Evolutionary conservation across 1,140 invertebrate species (phyloP).

Genomic region (Schlechtendalia chinensis): DNA sequence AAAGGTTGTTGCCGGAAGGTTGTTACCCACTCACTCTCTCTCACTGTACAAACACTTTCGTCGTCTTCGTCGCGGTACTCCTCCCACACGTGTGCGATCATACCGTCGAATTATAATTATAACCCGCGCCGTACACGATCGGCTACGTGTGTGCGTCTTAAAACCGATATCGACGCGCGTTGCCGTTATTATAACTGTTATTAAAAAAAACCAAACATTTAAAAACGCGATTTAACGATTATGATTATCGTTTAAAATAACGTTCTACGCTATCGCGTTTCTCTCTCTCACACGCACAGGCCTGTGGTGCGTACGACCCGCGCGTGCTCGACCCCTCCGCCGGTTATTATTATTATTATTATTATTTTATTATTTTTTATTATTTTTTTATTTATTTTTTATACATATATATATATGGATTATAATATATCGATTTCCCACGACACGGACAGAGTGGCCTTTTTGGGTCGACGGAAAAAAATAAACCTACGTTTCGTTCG

Average conservation of each 20-base stretch:
- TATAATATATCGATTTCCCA: slow-evolving; percentile 19
- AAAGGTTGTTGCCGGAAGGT: too few relatives aligned
- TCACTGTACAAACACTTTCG: slow-evolving; percentile 4
- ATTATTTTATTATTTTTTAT: too few relatives aligned
- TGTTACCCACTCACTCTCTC: too few relatives aligned
- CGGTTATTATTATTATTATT: not conserved
- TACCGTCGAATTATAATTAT: slow-evolving; percentile 31
- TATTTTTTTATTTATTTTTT: too few relatives aligned
- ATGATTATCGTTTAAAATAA: slow-evolving; percentile 19
- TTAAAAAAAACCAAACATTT: slow-evolving; percentile 28
- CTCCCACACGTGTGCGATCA: slow-evolving; percentile 28
- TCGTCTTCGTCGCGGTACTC: too few relatives aligned
- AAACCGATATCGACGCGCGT: slow-evolving; percentile 15
- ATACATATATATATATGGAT: not conserved
- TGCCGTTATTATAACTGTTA: slow-evolving; percentile 38
- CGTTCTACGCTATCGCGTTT: not conserved
- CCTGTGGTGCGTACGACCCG: not conserved
- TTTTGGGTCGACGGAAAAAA: not conserved
- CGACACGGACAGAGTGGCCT: not conserved
- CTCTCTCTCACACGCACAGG: not conserved
- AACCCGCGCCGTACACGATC: not conserved
- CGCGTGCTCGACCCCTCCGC: not conserved
- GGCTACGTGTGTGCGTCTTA: not conserved
- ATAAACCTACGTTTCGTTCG: not conserved
- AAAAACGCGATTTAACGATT: slow-evolving; percentile 40